phyloP scores from a whole-genome alignment of 2,113 vertebrate genomes.

The Campylomormyrus numenius region DNA sequence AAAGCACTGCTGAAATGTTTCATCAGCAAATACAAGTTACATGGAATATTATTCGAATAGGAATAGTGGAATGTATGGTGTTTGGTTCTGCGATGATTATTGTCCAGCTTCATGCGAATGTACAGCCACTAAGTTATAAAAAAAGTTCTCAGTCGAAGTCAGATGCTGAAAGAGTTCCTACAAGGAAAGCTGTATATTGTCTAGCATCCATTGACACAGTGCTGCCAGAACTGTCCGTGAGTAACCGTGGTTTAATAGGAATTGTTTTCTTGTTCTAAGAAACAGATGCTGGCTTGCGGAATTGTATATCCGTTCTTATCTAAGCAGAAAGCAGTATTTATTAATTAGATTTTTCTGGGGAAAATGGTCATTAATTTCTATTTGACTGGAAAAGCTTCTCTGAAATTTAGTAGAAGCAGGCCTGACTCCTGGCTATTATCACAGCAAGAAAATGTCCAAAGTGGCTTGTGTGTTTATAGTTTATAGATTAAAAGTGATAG shows the following conservation, averaged over 20 bases:
- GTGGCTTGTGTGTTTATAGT: not conserved
- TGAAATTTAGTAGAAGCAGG: slow-evolving; percentile 9
- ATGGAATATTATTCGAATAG: not conserved
- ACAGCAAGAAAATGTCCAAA: slow-evolving; percentile 2
- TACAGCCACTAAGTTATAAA: not conserved
- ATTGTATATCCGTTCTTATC: not conserved
- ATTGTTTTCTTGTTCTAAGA: not conserved
- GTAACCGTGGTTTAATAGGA: not conserved
- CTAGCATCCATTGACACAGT: not conserved
- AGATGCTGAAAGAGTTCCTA: not conserved
- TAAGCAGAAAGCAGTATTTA: not conserved
- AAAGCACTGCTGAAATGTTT: not conserved
- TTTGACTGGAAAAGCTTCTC: not conserved
- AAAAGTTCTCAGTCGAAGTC: not conserved
- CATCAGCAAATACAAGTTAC: not conserved
- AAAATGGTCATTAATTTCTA: slow-evolving; percentile 6
- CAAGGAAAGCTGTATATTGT: not conserved
- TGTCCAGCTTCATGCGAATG: not conserved
- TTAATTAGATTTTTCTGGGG: slow-evolving; percentile 4
- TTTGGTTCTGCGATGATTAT: not conserved
- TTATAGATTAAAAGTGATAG: not conserved
- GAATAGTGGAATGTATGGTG: not conserved
- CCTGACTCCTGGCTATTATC: slow-evolving; percentile 4
- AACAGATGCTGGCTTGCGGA: not conserved
- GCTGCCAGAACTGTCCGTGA: not conserved